A percentile compares a stretch with the other conserved stretches of the same genome.
Conservation (phyloP, 2,113 vertebrate species). For the Mixornis gularis region DNA sequence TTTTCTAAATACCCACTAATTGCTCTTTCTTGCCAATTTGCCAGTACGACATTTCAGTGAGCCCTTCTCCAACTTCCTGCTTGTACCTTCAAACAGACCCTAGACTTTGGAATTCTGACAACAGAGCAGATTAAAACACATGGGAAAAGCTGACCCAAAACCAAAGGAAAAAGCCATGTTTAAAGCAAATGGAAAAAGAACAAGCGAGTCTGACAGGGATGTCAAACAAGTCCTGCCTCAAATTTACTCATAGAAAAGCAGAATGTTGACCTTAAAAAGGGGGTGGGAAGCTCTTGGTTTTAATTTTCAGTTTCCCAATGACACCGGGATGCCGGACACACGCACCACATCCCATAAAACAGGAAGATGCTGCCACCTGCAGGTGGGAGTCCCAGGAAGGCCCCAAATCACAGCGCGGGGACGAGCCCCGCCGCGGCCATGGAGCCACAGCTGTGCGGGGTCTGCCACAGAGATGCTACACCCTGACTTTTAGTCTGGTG, state of each 20-base stretch:
- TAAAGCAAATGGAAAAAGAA: neutral
- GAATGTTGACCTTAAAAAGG: neutral
- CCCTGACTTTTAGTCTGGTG: neutral
- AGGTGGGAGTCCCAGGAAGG: neutral
- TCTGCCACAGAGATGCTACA: neutral
- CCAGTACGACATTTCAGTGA: neutral
- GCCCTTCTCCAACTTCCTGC: neutral
- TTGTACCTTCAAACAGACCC: neutral
- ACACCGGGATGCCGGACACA: neutral
- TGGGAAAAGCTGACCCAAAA: neutral
- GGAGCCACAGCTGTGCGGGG: fast-evolving
- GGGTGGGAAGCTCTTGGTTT: neutral
- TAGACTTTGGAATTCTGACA: neutral
- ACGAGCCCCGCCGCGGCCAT: fast-evolving
- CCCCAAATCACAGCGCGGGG: fast-evolving
- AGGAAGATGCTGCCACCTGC: conserved; percentile 68
- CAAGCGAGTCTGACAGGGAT: neutral
- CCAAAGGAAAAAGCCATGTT: neutral
- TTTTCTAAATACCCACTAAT: neutral
- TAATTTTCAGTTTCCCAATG: neutral
- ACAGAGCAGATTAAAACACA: neutral
- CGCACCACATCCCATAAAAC: neutral
- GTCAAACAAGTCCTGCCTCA: neutral
- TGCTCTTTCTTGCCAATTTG: neutral
- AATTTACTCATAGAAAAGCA: neutral